Conservation (phyloP, 2,113 vertebrate species). For the Alaudala cheleensis region DNA sequence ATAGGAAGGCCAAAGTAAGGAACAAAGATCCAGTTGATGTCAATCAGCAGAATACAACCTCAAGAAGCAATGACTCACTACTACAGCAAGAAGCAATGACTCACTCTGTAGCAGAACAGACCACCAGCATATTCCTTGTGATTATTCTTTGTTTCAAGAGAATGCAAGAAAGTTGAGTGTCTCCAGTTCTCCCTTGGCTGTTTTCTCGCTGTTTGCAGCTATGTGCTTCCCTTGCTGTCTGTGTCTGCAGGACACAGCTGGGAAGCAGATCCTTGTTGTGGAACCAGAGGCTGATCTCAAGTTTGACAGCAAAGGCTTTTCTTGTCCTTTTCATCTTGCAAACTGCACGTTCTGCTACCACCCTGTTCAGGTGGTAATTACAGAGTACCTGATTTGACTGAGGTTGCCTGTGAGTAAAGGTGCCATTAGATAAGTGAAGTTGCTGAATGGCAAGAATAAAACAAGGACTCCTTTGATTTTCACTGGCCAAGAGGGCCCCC, state of each 20-base stretch:
- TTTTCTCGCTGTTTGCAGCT: not conserved
- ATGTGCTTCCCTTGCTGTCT: not conserved
- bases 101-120: not conserved
- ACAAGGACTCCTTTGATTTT: not conserved
- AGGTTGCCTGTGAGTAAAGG: not conserved
- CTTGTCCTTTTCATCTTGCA: not conserved
- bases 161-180: not conserved
- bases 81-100: not conserved
- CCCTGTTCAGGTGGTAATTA: constrained; percentile 1
- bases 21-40: not conserved
- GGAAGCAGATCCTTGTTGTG: not conserved
- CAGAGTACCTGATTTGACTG: not conserved
- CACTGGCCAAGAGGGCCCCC: not conserved
- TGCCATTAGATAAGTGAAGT: not conserved
- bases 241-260: fast-evolving
- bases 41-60: not conserved
- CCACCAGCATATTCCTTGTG: not conserved
- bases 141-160: not conserved
- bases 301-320: not conserved
- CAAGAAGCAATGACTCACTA: not conserved
- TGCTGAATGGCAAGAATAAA: not conserved
- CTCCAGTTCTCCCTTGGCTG: not conserved
- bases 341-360: not conserved
- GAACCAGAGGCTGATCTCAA: not conserved
- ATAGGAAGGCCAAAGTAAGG: not conserved